Evolutionary conservation across 1,140 invertebrate genomes (phyloP).

Genomic region (Drosophila ambigua): DNA sequence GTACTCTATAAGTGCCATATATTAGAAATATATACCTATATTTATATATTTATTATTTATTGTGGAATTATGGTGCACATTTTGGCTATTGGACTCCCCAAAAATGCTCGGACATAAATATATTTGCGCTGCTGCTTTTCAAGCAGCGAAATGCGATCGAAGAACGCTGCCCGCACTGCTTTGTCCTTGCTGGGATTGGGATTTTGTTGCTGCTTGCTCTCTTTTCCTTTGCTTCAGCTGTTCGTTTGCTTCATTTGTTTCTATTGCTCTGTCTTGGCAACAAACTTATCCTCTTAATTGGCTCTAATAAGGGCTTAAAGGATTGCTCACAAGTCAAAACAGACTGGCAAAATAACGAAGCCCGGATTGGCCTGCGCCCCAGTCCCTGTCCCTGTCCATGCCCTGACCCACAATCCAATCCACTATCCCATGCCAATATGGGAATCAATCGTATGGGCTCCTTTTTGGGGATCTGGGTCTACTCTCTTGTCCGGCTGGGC

Average conservation of each 20-base stretch:
- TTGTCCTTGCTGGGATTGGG: not conserved
- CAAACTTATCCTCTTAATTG: conserved; percentile 54
- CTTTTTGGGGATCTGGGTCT: not conserved
- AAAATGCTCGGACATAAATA: too few relatives aligned
- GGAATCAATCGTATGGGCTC: too few relatives aligned
- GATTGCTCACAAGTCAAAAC: conserved; percentile 30
- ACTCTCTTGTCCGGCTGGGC: conserved; percentile 5
- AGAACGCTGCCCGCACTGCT: not conserved
- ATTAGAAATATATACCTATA: too few relatives aligned
- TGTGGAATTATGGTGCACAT: too few relatives aligned
- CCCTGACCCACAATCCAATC: too few relatives aligned
- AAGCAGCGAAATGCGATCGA: not conserved
- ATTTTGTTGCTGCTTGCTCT: not conserved
- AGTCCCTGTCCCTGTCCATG: too few relatives aligned
- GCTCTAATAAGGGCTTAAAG: conserved; percentile 57
- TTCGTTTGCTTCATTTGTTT: not conserved
- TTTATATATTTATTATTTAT: too few relatives aligned
- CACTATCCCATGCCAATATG: too few relatives aligned
- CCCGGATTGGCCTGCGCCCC: too few relatives aligned
- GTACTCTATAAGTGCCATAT: too few relatives aligned
- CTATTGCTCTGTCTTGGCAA: conserved; percentile 6
- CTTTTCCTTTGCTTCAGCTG: not conserved
- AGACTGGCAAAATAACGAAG: not conserved
- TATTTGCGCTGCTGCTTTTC: too few relatives aligned
- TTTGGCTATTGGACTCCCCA: too few relatives aligned